Conservation (phyloP, 2,797 vertebrate genomes). For the Enteromius afrohamiltoni region DNA sequence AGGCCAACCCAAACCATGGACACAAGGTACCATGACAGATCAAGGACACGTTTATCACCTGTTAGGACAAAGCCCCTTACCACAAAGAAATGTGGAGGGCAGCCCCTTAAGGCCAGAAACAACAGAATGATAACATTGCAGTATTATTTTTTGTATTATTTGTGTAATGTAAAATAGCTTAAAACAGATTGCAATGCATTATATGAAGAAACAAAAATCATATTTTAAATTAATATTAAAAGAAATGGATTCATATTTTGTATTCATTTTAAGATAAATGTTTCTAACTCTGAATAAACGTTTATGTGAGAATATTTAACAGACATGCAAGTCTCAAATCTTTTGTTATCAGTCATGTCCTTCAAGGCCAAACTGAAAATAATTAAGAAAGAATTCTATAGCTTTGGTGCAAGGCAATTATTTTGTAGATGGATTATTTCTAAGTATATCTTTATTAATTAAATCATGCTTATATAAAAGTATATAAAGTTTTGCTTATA, state of each 20-base stretch:
- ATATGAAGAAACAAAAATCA: background rate
- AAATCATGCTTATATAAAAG: no score
- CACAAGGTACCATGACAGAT: conserved; percentile 24
- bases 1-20: conserved; percentile 45
- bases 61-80: conserved; percentile 49
- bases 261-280: background rate
- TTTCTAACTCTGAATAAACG: background rate
- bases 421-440: no score
- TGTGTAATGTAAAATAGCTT: background rate
- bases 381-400: background rate
- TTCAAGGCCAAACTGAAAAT: background rate
- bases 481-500: no score
- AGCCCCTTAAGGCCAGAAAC: conserved; percentile 12
- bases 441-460: no score
- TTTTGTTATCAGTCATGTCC: background rate
- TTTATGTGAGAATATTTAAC: background rate
- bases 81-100: conserved; percentile 41
- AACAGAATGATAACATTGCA: background rate
- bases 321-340: background rate
- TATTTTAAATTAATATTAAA: background rate
- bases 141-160: no score
- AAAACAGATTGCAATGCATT: background rate
- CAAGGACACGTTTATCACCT: conserved; percentile 58
- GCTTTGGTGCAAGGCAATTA: background rate
- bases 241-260: background rate